Evolutionary conservation across 2,113 vertebrate species (phyloP).

Genomic region (Pagrus major): DNA sequence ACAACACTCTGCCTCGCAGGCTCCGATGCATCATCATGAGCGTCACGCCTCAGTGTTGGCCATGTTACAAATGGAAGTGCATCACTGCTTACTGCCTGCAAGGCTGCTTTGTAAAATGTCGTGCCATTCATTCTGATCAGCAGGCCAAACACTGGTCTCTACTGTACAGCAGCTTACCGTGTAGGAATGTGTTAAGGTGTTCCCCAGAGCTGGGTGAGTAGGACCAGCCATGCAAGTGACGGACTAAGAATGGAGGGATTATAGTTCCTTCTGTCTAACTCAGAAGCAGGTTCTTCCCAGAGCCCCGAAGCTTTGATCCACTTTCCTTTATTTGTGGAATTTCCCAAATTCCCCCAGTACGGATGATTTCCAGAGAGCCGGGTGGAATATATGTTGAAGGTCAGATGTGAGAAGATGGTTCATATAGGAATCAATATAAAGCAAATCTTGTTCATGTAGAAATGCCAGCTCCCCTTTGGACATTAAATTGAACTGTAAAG

Average conservation of each 20-base stretch:
- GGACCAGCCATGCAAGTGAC: slow-evolving; percentile 21
- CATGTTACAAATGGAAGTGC: neutral
- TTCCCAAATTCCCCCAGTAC: neutral
- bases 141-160: neutral
- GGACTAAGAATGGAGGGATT: slow-evolving; percentile 20
- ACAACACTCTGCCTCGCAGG: neutral
- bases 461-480: no score
- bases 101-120: slow-evolving; percentile 1
- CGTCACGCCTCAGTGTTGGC: neutral
- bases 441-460: no score
- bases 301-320: neutral
- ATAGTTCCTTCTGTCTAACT: neutral
- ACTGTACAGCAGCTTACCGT: neutral
- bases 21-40: slow-evolving; percentile 16
- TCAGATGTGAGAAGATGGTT: neutral
- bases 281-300: slow-evolving; percentile 5
- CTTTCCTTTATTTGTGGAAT: neutral
- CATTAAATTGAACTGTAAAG: no score
- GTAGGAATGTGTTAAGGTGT: slow-evolving; percentile 8
- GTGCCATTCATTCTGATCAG: slow-evolving; percentile 10
- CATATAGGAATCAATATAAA: neutral
- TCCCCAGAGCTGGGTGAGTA: neutral
- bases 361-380: neutral
- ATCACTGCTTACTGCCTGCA: neutral
- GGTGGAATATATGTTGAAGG: neutral